Evolutionary conservation across 1,140 invertebrate species (phyloP), one percentile per base, ranked within the genome.

Genomic region (Ceratoteleas bidentatus): DNA sequence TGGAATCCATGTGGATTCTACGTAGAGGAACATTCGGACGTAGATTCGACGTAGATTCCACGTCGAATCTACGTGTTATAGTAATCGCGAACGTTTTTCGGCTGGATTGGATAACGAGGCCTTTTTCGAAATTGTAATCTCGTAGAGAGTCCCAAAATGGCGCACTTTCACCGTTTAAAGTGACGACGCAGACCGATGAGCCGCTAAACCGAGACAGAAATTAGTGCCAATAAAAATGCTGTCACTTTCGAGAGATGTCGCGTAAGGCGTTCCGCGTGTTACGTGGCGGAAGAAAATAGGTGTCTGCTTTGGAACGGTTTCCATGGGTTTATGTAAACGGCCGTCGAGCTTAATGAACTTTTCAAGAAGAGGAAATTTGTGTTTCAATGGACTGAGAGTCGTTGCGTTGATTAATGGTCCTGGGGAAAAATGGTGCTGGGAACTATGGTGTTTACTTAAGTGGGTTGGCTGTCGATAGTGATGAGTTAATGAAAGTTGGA

Each of bases 81-180:
- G n/a, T n/a, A n/a, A n/a, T n/a, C 36, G 52, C 38, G 53, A 47
- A 56, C 53, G 75, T 62, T 76, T 68, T 81, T 81, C 65, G 64
- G 53, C 53, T 24, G 38, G 50, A 68, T 76, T 76, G 73, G 68
- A 68, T 73, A 82, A 76, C 75, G 75, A 78, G 54, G 68, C 57
- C 57, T 75, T 77, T 82, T 85, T 85, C 82, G 64, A 73, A 68
- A 65, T 82, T 73, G 52, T 58, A 79, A 83, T 75, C 69, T 75
- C 52, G 45, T 64, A 69, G 61, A 64, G 60, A 50, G 66, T 79
- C 66, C 76, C 65, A 61, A 72, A 73, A 70, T 68, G 56, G 65
- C 76, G 75, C 80, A 87, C 87, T 88, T 88, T 88, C 87, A 87
- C 87, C 87, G 76, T 88, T 88, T 87, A 88, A 87, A 86, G 85